Base-by-base conservation (phyloP, 1,140 invertebrate genomes). In the Campoletis sonorensis region DNA sequence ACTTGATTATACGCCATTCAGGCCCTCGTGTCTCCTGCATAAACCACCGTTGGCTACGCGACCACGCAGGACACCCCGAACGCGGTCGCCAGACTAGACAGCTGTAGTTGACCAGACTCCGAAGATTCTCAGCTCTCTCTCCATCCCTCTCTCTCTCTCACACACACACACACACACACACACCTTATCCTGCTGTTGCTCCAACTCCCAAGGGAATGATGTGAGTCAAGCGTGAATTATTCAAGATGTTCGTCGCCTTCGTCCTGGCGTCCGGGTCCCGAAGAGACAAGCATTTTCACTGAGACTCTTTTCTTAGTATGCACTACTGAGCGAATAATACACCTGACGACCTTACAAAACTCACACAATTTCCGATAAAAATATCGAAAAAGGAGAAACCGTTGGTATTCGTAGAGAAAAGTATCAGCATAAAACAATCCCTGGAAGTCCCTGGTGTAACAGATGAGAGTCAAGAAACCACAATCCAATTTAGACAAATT, bases 191-290 rank as follows among this genome's bases (percentile, higher is more conserved):
- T 23, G 27, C 49, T 33, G 8, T 54, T 75, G 64, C 49, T 77
- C 58, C 30, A 21, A 51, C 49, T 54, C 51, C 67, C 26, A 21
- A 27, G 75, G 75, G 61, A 30, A 78, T 78, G 30, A 54, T 79
- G 40, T 75, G 73, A 58, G 76, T 64, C 23, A 67, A 27, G 37
- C 21, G 83, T 85, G 81, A 88, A 89, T 88, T 85, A 87, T 88
- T 88, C 86, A 88, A 84, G 82, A 85, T 61, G 18, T 80, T 70
- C 61, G 54, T 67, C 33, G 61, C 33, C 76, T n/a, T 40, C 16
- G 76, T 37, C 72, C 23, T 21, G 11, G 16, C 40, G 18, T 13
- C 49, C 68, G 64, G 18, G 51, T 73, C 54, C 77, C 64, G 72
- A 76, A 79, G 61, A 67, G 16, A 26, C 18, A 23, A 33, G 37